phyloP scores from a whole-genome alignment of 2,113 vertebrate genomes.

The Macaca mulatta region DNA sequence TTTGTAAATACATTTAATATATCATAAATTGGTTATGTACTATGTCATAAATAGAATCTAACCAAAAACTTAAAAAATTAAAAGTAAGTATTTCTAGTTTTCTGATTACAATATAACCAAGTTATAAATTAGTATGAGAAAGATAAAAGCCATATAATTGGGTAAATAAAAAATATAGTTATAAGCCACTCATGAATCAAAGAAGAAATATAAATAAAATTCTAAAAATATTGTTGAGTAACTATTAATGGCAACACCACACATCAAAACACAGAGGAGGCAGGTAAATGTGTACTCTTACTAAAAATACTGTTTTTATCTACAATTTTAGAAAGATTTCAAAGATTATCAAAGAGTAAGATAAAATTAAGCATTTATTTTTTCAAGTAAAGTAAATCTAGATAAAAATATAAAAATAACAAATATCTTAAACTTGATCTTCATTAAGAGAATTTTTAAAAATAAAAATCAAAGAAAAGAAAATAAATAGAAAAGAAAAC shows the following conservation, averaged over 20 bases:
- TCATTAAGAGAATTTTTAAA: neutral
- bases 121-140: neutral
- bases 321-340: neutral
- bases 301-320: neutral
- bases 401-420: neutral
- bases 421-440: neutral
- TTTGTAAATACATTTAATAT: neutral
- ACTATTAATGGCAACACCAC: neutral
- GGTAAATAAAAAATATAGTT: neutral
- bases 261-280: neutral
- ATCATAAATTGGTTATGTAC: neutral
- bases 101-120: neutral
- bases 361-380: neutral
- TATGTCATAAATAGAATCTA: neutral
- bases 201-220: neutral
- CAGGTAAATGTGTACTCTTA: neutral
- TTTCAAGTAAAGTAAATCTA: neutral
- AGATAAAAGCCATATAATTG: neutral
- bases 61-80: neutral
- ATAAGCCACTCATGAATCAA: neutral
- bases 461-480: neutral
- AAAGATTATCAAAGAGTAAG: neutral
- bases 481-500: neutral
- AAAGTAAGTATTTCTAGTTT: neutral
- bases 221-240: neutral